Conservation (phyloP, 1,140 invertebrate genomes). For the Leptopilina clavipes region DNA sequence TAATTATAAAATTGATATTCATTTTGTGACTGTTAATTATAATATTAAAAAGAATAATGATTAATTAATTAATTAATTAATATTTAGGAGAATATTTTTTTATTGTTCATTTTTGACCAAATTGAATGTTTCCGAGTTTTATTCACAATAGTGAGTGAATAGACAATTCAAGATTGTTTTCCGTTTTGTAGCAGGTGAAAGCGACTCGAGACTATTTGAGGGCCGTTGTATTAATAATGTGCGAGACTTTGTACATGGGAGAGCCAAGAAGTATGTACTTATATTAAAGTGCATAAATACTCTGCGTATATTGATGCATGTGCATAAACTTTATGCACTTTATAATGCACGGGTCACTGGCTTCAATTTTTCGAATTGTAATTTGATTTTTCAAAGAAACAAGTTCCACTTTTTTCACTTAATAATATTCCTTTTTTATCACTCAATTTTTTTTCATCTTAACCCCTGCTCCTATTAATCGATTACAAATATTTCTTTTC, state of each 20-base stretch:
- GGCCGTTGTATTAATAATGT: slow-evolving; percentile 21
- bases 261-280: slow-evolving; percentile 27
- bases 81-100: background rate
- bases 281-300: slow-evolving; percentile 20
- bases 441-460: too few species aligned
- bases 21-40: too few species aligned
- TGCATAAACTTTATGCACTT: slow-evolving; percentile 12
- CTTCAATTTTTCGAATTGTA: slow-evolving; percentile 47
- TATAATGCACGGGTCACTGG: slow-evolving; percentile 55
- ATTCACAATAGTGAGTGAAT: background rate
- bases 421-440: background rate
- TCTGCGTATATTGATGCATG: slow-evolving; percentile 15
- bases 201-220: slow-evolving; percentile 52
- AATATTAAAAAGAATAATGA: too few species aligned
- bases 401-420: slow-evolving; percentile 37
- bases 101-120: background rate
- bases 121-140: background rate
- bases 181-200: slow-evolving; percentile 49
- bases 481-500: too few species aligned
- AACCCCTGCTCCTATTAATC: background rate
- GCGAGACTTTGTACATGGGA: slow-evolving; percentile 18
- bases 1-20: too few species aligned
- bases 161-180: slow-evolving; percentile 22
- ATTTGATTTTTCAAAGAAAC: slow-evolving; percentile 37
- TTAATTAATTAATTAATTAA: slow-evolving; percentile 1